Evolutionary conservation across 2,888 invertebrate genomes (phyloP), one percentile per base, ranked within the genome.

Genomic region (Crioceris asparagi): DNA sequence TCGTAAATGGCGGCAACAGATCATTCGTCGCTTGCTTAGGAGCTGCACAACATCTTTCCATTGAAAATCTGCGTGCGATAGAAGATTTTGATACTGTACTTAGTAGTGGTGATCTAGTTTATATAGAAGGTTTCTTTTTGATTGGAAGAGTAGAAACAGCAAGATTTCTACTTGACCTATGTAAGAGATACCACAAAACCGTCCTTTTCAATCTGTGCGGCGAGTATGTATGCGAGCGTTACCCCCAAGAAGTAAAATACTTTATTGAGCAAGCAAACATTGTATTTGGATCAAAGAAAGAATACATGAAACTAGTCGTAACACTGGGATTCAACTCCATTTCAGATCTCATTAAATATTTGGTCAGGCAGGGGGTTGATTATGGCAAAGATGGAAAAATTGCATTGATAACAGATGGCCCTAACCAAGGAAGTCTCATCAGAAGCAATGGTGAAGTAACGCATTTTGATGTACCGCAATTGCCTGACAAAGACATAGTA

Each of bases 341-440:
- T 16, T 17, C 8, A 15, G 39, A 43, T 16, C 32, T 51, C 25
- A 36, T 41, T 16, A 29, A 39, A 6, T 15, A 31, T 23, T 36
- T 52, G 12, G 26, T 47, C n/a, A 31, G 38, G 30, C 32, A 38
- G n/a, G n/a, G n/a, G n/a, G n/a, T n/a, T 12, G 35, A 17, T 23
- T 32, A 34, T 35, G 19, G 31, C 8, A 43, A 32, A 32, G 27
- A 41, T 32, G n/a, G 36, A 2, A 36, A 38, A 32, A 67, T 74
- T 4, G 67, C 79, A 15, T 64, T 79, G 2, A 66, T 81, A 38
- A 83, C 82, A 4, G 71, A 79, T 50, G 80, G 78, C 7, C 58
- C 65, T 1, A 59, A 70, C 11, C 67, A 71, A 15, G 70, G 77
- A 1, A 56, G 71, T 30, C 69, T 77, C 41, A 52, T 57, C 7